Conservation (phyloP, 2,888 invertebrate species). For the Meteorus colon region DNA sequence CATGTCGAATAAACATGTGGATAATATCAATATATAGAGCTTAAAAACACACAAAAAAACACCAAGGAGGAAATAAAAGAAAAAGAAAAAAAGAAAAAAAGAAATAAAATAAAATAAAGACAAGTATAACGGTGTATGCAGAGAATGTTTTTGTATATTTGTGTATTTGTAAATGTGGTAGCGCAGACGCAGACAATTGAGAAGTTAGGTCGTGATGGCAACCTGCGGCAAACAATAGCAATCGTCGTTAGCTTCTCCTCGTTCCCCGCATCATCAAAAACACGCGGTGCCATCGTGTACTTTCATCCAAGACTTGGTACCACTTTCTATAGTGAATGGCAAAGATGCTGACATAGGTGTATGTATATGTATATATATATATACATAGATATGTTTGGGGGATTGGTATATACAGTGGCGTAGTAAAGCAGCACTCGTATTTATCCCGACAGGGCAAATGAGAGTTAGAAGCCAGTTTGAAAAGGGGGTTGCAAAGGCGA, state of each 20-base stretch:
- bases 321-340: background rate
- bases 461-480: conserved; percentile 23
- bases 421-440: conserved; percentile 22
- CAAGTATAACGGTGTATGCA: background rate
- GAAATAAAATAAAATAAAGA: background rate
- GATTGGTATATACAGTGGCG: background rate
- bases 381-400: too few species aligned
- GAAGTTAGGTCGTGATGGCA: conserved; percentile 56
- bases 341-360: background rate
- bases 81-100: background rate
- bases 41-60: too few species aligned
- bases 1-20: too few species aligned
- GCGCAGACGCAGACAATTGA: conserved; percentile 24
- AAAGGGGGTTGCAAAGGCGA: conserved; percentile 20
- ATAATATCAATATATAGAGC: too few species aligned
- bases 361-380: background rate
- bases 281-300: conserved; percentile 27
- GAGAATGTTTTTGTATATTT: background rate
- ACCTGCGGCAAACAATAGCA: conserved; percentile 52
- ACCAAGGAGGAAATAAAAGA: too few species aligned
- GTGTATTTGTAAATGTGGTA: background rate
- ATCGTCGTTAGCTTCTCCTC: conserved; percentile 29
- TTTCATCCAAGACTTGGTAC: conserved; percentile 1
- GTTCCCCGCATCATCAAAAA: conserved; percentile 26
- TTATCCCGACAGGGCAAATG: conserved; percentile 30